Evolutionary conservation across 2,888 invertebrate genomes (phyloP), one percentile per base, ranked within the genome.

Genomic region (Diplazon laetatorius): DNA sequence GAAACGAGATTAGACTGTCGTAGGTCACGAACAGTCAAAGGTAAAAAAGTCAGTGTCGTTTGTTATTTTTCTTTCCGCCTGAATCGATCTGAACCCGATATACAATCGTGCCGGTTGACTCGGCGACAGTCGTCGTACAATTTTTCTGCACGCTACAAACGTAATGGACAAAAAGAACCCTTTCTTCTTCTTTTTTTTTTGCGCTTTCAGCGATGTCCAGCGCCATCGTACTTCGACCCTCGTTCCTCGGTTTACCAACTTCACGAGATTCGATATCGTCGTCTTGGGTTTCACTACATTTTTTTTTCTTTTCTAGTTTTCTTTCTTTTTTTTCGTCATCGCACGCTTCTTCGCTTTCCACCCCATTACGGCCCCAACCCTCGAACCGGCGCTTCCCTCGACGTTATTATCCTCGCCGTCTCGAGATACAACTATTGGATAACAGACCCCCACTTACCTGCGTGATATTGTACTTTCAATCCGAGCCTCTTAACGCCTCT

Each of bases 231-330:
- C 60, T 48, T 69, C 50, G 30, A 37, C 14, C 30, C 14, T 55
- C 35, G 16, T 55, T 30, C 14, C 20, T n/a, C 62, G 74, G 71
- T 80, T 80, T 68, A 78, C 77, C 52, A 72, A 78, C 75, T 76
- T 78, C 42, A 62, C 59, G 55, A 74, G 69, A 80, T 78, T 69
- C 71, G 78, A 78, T 78, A 78, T 74, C 65, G 39, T 20, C 35
- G 66, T 39, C 57, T 12, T 30, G n/a, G 37, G 30, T 52, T 71
- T 35, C 20, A 63, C 63, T 69, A 55, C 30, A 25, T 59, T 57
- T 25, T 18, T 42, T 65, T 66, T 46, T n/a, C n/a, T 12, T 42
- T 10, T 12, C 42, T n/a, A n/a, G n/a, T n/a, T n/a, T 35, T 35
- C 57, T 30, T 30, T 57, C 35, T 65, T 57, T 35, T 14, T 48